Percentiles rank a stretch among this genome's conserved stretches.
These are phyloP conservation scores for Gonioctena quinquepunctata DNA, from an alignment of 1,140 invertebrate genomes.

Conservation along the genomic window DNA sequence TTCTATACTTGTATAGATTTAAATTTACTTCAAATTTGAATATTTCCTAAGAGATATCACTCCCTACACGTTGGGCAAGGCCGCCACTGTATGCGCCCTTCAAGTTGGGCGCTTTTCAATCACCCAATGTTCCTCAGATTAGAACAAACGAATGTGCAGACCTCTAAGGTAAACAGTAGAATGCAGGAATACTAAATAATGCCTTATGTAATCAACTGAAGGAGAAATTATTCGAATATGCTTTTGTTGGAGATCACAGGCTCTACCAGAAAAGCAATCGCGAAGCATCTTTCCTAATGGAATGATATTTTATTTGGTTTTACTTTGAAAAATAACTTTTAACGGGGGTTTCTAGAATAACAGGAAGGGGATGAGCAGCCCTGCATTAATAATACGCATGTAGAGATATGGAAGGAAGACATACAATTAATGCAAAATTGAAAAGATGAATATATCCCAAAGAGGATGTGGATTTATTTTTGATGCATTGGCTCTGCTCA, in stretches of 20 bases:
- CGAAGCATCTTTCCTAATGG: constrained; percentile 4
- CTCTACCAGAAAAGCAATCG: constrained; percentile 5
- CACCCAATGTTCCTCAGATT: constrained; percentile 51
- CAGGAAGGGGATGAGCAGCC: not conserved
- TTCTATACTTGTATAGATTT: too few species aligned
- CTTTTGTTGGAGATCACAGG: constrained; percentile 19
- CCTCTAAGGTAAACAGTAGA: constrained; percentile 42
- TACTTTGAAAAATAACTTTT: constrained; percentile 15
- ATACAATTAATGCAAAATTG: not conserved
- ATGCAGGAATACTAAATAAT: constrained; percentile 17
- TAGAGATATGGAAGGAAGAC: not conserved
- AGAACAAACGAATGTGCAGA: constrained; percentile 48
- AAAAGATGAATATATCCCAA: not conserved
- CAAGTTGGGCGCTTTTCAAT: constrained; percentile 46
- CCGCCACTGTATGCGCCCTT: too few species aligned
- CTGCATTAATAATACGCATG: constrained; percentile 5
- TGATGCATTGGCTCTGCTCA: not conserved
- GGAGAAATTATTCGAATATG: constrained; percentile 17
- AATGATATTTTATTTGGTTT: constrained; percentile 22
- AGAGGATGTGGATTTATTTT: not conserved
- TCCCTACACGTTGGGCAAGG: too few species aligned
- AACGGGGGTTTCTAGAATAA: not conserved
- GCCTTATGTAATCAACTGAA: constrained; percentile 11
- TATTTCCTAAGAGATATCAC: too few species aligned
- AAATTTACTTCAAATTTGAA: too few species aligned